Percentiles rank a stretch among this genome's conserved stretches.
phyloP scores from a whole-genome alignment of 2,113 vertebrate genomes.

The Dromiciops gliroides region DNA sequence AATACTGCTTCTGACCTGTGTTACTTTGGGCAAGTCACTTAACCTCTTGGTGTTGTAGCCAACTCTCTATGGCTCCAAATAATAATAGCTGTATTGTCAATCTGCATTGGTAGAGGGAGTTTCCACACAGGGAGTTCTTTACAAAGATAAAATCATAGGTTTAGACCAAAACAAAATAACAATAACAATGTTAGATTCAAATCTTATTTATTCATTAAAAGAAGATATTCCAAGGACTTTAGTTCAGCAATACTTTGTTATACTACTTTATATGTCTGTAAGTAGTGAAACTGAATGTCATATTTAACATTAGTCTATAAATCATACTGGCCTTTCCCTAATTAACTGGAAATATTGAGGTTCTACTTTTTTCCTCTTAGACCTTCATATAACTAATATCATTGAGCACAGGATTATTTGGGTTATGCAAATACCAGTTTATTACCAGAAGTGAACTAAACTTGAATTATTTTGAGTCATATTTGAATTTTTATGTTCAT shows the following conservation, averaged over 20 bases:
- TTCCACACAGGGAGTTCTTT: not conserved
- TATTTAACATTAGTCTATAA: conserved; percentile 28
- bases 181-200: not conserved
- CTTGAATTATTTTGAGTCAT: not conserved
- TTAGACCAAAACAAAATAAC: not conserved
- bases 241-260: not conserved
- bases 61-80: not conserved
- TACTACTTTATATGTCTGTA: conserved; percentile 11
- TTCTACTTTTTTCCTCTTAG: not conserved
- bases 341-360: conserved; percentile 21
- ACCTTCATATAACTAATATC: not conserved
- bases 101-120: not conserved
- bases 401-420: not conserved
- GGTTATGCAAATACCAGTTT: not conserved
- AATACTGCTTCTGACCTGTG: not conserved
- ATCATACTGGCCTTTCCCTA: not conserved
- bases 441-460: not conserved
- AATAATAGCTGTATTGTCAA: not conserved
- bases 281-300: not conserved
- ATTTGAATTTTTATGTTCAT: not conserved
- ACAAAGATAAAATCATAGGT: not conserved
- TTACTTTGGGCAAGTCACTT: not conserved
- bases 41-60: not conserved
- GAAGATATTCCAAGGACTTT: not conserved
- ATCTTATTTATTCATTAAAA: conserved; percentile 18